Base-by-base conservation (phyloP, 2,113 vertebrate genomes). In the Athene cunicularia region DNA sequence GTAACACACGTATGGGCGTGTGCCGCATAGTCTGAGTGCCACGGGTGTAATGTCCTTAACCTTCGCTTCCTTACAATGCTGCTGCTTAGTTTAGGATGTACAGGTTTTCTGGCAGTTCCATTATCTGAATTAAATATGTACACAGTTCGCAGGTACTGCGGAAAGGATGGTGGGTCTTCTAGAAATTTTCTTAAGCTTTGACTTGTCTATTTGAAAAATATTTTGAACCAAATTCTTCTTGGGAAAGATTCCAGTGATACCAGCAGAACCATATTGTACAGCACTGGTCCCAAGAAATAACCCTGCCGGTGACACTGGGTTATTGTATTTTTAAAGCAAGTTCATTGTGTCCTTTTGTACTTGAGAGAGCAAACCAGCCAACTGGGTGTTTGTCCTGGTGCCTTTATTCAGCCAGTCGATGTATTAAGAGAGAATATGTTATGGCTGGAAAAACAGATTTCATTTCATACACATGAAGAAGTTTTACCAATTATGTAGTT, bases 1-100 rank as follows among this genome's bases (percentile, higher is more conserved):
- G 39, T 12, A 14, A 4, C 27, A 17, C 6, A 0, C 1, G 5
- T 24, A 24, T 1, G 41, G 60, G 13, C 1, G 0, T 0, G 4
- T 17, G 72, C 72, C 43, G 15, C 6, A 2, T 11, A 3, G 2
- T 17, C 28, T 2, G 53, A 23, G 43, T 58, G 53, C 33, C 70
- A 3, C 11, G n/a, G 21, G 8, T 33, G 14, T 7, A 2, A 13
- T 4, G 24, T 15, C 50, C 59, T 85, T 33, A 41, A 21, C 63
- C 11, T 0, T 10, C 17, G 1, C 27, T 8, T 43, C 71, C 32
- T 56, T 4, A 1, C 56, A 27, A 1, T 4, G 9, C 66, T 80
- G 63, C 79, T 67, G 41, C 53, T 76, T 6, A 7, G 5, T 32
- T 32, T 20, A 16, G 68, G 76, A 5, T 3, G 7, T 16, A 8